Evolutionary conservation across 2,113 vertebrate genomes (phyloP), one percentile per base, ranked within the genome.

Genomic region (Danionella cerebrum): DNA sequence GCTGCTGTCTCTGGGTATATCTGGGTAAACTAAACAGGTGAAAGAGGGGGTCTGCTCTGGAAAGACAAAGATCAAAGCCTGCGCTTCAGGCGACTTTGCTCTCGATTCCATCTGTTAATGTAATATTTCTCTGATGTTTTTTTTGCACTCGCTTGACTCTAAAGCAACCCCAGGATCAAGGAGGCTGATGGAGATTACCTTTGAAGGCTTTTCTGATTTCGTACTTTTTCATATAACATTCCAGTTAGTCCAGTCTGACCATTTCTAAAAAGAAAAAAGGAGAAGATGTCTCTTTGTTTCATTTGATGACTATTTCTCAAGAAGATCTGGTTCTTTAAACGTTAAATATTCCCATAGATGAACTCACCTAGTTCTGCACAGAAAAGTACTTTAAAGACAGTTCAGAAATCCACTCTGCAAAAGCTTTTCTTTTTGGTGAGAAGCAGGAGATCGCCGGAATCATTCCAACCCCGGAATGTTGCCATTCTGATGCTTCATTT

Each of bases 11-110:
- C 48, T 50, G 60, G 35, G 52, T 68, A 22, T 29, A 22, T 35
- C 13, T 65, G 51, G 24, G 14, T 64, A 48, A 19, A 45, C 73
- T 67, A 59, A 65, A 57, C 73, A 71, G 45, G 68, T 70, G 52
- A 65, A 47, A 39, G 60, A 71, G 53, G 73, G 45, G 54, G 25
- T 71, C 67, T 52, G 39, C 65, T 76, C 65, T 77, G 81, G 71
- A 80, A 80, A 83, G 76, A 83, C 73, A 81, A 79, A 84, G 80
- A 86, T 84, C 78, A 85, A 84, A 85, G 82, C 70, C 6, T 63
- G 67, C 19, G 73, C 80, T 79, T 4, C 0, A 51, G 79, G 59
- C 78, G 74, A 74, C 45, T 45, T 69, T 72, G 78, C 72, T 64
- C 78, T n/a, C 7, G 73, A 76, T 78, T 78, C 76, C 76, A 84